Conservation (phyloP, 1,140 invertebrate genomes). For the Dendrolimus punctatus region DNA sequence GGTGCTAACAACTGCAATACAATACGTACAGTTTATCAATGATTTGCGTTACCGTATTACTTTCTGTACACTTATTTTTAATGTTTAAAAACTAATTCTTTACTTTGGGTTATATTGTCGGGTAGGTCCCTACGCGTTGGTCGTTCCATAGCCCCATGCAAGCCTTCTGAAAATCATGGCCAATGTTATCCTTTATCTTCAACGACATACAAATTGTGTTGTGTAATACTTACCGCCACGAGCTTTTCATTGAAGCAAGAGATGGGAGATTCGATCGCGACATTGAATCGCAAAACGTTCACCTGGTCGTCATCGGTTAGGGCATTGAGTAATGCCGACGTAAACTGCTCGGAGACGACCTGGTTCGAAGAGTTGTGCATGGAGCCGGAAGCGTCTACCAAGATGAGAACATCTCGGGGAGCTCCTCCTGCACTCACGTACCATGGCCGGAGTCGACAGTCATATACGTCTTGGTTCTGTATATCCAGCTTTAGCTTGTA, state of each 20-base stretch:
- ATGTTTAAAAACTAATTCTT: too few relatives aligned
- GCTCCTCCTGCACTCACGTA: slow-evolving; percentile 94
- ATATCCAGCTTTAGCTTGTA: slow-evolving; percentile 35
- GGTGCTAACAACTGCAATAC: too few relatives aligned
- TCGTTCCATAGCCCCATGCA: too few relatives aligned
- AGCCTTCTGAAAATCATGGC: neutral
- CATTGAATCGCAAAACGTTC: slow-evolving; percentile 83
- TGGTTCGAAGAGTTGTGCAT: slow-evolving; percentile 86
- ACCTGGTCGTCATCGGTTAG: slow-evolving; percentile 96
- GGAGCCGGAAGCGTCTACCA: slow-evolving; percentile 92
- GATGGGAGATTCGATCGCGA: slow-evolving; percentile 40
- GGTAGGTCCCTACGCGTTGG: too few relatives aligned
- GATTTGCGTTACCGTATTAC: too few relatives aligned
- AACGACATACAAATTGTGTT: neutral
- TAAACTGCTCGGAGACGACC: slow-evolving; percentile 90
- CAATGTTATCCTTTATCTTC: neutral
- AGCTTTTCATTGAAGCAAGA: slow-evolving; percentile 51
- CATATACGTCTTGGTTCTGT: slow-evolving; percentile 73
- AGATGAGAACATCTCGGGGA: slow-evolving; percentile 92
- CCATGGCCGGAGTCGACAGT: slow-evolving; percentile 88
- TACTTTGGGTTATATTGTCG: too few relatives aligned
- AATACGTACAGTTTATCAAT: too few relatives aligned
- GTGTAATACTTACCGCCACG: slow-evolving; percentile 52
- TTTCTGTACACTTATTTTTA: too few relatives aligned
- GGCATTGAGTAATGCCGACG: slow-evolving; percentile 91